These are phyloP conservation scores for Elysia crispata DNA, from an alignment of 2,888 invertebrate species.

Conservation along the genomic window DNA sequence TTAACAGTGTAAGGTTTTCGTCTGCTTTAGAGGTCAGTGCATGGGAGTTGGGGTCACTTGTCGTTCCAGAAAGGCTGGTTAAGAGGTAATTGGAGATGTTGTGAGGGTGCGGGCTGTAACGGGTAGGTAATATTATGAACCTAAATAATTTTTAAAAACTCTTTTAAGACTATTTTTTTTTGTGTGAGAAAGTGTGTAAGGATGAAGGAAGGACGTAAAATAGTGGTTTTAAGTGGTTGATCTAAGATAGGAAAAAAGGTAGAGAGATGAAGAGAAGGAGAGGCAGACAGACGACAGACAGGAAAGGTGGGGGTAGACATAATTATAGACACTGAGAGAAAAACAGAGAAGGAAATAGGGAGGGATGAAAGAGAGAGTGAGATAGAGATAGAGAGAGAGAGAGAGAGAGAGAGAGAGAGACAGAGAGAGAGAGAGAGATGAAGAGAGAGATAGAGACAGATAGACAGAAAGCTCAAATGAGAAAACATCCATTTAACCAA, in stretches of 20 bases:
- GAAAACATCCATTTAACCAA: background rate
- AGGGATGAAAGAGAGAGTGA: background rate
- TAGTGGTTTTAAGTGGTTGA: too few relatives aligned
- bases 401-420: constrained; percentile 30
- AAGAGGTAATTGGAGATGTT: too few relatives aligned
- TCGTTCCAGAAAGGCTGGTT: too few relatives aligned
- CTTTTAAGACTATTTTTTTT: too few relatives aligned
- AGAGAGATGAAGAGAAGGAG: background rate
- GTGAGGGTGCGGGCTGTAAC: too few relatives aligned
- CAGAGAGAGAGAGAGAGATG: constrained; percentile 7
- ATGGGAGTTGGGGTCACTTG: too few relatives aligned
- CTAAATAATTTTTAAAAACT: too few relatives aligned
- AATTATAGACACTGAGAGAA: background rate
- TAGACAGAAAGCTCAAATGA: background rate
- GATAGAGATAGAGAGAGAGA: background rate
- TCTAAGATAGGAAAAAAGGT: background rate
- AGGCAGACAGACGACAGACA: background rate
- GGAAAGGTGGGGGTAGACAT: background rate
- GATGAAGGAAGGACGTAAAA: too few relatives aligned
- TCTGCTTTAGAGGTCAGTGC: too few relatives aligned
- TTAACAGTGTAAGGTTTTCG: too few relatives aligned
- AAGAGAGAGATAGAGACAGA: constrained; percentile 2
- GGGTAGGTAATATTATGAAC: too few relatives aligned
- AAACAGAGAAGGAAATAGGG: background rate
- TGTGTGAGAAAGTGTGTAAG: too few relatives aligned